Base-by-base conservation (phyloP, 2,797 vertebrate genomes). In the Lateolabrax maculatus region DNA sequence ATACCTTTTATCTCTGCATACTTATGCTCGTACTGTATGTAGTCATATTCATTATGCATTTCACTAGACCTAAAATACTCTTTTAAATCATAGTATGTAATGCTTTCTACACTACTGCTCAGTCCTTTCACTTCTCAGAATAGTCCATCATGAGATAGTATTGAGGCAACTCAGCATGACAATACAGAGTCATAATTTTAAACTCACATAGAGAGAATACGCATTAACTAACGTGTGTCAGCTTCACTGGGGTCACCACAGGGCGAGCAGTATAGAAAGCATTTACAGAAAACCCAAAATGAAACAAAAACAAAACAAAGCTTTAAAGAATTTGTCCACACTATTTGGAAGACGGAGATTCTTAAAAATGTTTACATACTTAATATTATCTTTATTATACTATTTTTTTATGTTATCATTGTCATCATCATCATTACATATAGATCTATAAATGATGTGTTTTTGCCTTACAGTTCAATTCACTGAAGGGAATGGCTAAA, bases 271-370 rank as follows among this genome's bases (percentile, higher is more conserved):
- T 89, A 88, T 86, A 93, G 92, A 93, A 94, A 94, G 92, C 93
- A 93, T 92, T 89, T 79, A 92, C 90, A 89, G 65, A 44, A 85
- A 85, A 79, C 21, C 68, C 29, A 23, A 81, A 87, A 81, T 18
- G 2, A 81, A 87, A 78, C 25, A 66, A 9, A 84, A 88, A 90
- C 57, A 63, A 84, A 90, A 89, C 75, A 84, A 86, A 89, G 86
- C 81, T 75, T 92, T 46, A 90, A 89, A 92, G 80, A 91, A 88
- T 87, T 90, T 92, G 89, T 92, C 94, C 91, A 93, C 92, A 89
- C 92, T 84, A 93, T 90, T 89, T 95, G 96, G 95, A 96, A 96
- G 95, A 96, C 95, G 71, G 84, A 94, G 94, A 94, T 95, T 95
- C 93, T 94, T 94, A 90, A 93, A 93, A 92, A 79, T 77, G 80